phyloP scores from a whole-genome alignment of 2,797 vertebrate genomes.

The Novumbra hubbsi region DNA sequence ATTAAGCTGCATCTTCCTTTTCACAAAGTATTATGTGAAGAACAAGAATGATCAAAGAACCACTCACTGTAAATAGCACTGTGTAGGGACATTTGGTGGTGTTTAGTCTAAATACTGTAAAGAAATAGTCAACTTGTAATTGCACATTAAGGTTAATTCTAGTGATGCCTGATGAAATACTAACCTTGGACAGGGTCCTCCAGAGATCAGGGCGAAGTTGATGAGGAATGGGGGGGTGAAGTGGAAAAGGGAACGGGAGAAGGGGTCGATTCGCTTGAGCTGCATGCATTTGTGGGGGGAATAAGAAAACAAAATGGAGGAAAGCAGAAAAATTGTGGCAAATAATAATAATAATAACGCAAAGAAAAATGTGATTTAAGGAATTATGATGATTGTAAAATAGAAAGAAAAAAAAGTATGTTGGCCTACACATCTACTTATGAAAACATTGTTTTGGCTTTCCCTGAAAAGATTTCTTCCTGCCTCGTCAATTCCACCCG shows the following conservation, averaged over 20 bases:
- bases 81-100: slow-evolving; percentile 26
- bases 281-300: slow-evolving; percentile 56
- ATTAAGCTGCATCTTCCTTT: slow-evolving; percentile 30
- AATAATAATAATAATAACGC: slow-evolving; percentile 14
- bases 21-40: slow-evolving; percentile 27
- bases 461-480: neutral
- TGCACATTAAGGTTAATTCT: neutral
- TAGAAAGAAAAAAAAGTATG: neutral
- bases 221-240: slow-evolving; percentile 60
- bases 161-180: slow-evolving; percentile 50
- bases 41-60: slow-evolving; percentile 21
- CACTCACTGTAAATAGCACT: slow-evolving; percentile 47
- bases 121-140: slow-evolving; percentile 9
- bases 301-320: slow-evolving; percentile 33
- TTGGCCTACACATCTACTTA: neutral
- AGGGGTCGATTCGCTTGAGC: slow-evolving; percentile 64
- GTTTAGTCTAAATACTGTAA: slow-evolving; percentile 26
- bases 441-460: neutral
- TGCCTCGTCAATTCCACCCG: neutral
- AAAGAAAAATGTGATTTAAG: slow-evolving; percentile 15
- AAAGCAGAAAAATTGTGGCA: slow-evolving; percentile 28
- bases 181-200: slow-evolving; percentile 68
- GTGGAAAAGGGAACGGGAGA: slow-evolving; percentile 68
- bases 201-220: slow-evolving; percentile 74
- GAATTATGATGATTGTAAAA: neutral